Evolutionary conservation across 1,140 invertebrate species (phyloP).

Genomic region (Listronotus bonariensis): DNA sequence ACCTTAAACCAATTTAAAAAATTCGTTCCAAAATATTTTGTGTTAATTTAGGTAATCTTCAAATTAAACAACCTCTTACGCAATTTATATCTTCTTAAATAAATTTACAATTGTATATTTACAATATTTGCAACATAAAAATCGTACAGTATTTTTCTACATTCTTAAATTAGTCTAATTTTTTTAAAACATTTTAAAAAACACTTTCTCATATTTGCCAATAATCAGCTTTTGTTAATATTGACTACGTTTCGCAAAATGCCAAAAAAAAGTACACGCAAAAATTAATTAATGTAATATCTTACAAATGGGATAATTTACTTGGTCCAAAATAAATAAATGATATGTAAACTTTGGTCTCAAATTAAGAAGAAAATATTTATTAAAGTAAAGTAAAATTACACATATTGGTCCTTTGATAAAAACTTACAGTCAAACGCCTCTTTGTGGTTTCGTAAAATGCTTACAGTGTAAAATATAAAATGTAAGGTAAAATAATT

Average conservation of each 20-base stretch:
- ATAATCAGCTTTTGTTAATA: constrained; percentile 47
- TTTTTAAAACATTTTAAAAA: constrained; percentile 24
- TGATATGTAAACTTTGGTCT: constrained; percentile 51
- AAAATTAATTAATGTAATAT: constrained; percentile 27
- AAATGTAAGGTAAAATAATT: too few species aligned
- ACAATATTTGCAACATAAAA: constrained; percentile 34
- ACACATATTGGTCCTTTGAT: constrained; percentile 37
- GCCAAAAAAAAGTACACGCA: constrained; percentile 17
- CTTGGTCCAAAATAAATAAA: constrained; percentile 46
- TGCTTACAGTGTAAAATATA: constrained; percentile 6
- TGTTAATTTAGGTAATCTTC: constrained; percentile 17
- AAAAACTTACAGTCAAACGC: constrained; percentile 9
- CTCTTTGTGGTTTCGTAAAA: neutral
- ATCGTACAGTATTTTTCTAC: constrained; percentile 36
- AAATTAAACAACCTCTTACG: constrained; percentile 28
- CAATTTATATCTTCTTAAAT: constrained; percentile 26
- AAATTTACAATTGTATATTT: constrained; percentile 35
- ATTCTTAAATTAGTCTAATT: constrained; percentile 24
- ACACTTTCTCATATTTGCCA: constrained; percentile 46
- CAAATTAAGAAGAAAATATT: constrained; percentile 30
- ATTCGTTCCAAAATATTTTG: constrained; percentile 15
- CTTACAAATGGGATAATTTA: constrained; percentile 31
- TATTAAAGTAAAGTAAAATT: constrained; percentile 23
- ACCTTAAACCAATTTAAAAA: constrained; percentile 11
- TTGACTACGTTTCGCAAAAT: constrained; percentile 31